Conservation (phyloP, 2,888 invertebrate genomes). For the Orthosia gothica region DNA sequence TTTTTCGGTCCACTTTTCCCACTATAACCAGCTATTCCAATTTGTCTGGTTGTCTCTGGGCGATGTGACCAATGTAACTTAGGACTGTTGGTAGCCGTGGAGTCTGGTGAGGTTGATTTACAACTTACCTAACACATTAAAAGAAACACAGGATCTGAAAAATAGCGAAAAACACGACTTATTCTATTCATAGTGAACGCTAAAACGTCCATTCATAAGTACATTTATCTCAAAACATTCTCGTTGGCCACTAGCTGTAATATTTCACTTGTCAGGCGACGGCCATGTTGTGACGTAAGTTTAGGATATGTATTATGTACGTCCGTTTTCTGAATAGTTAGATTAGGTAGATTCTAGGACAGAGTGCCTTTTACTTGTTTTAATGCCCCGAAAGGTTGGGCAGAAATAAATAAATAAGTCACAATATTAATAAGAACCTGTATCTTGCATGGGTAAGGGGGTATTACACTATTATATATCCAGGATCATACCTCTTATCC, state of each 20-base stretch:
- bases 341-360: not conserved
- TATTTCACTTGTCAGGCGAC: conserved; percentile 37
- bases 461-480: no score
- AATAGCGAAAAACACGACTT: not conserved
- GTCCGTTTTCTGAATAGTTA: conserved; percentile 5
- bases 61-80: no score
- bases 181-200: not conserved
- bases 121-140: not conserved
- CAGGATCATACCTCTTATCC: no score
- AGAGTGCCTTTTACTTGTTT: no score
- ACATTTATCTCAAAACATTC: conserved; percentile 36
- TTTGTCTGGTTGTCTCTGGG: no score
- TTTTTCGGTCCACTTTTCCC: no score
- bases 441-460: not conserved
- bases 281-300: conserved; percentile 2
- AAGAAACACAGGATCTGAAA: not conserved
- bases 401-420: no score
- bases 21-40: no score
- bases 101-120: not conserved
- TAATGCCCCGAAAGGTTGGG: no score
- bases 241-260: conserved; percentile 15
- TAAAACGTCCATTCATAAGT: conserved; percentile 21
- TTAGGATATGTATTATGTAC: conserved; percentile 5
- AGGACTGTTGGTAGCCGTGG: no score
- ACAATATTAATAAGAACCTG: no score